Evolutionary conservation across 2,113 vertebrate genomes (phyloP).

Genomic region (Thomomys bottae): DNA sequence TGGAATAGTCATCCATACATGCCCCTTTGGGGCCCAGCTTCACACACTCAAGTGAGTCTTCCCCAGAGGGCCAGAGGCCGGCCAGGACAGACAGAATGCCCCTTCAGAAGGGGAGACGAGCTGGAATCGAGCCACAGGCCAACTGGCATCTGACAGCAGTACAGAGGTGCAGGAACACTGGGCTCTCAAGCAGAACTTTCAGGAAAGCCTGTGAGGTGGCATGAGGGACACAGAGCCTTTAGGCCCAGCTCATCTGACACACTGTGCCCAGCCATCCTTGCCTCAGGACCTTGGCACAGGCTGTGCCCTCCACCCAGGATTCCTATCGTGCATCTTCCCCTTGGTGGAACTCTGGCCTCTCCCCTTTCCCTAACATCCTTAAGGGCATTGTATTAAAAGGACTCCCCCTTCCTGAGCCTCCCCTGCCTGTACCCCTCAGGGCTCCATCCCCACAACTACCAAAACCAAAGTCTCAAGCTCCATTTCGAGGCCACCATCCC

Average conservation of each 20-base stretch:
- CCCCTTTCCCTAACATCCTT: background rate
- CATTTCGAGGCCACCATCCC: too few relatives aligned
- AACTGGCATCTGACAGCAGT: slow-evolving; percentile 28
- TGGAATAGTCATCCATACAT: rapidly evolving
- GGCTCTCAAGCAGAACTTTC: background rate
- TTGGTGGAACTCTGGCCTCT: rapidly evolving
- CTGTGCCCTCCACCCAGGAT: background rate
- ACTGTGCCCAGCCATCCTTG: background rate
- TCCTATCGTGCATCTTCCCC: rapidly evolving
- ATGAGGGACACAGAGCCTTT: background rate
- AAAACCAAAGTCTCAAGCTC: too few relatives aligned
- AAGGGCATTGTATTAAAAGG: background rate
- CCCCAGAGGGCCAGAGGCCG: slow-evolving; percentile 48
- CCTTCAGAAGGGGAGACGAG: too few relatives aligned
- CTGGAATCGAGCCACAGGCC: slow-evolving; percentile 64
- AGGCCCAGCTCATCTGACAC: background rate
- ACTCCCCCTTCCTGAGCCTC: background rate
- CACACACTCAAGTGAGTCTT: slow-evolving; percentile 36
- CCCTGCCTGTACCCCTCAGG: background rate
- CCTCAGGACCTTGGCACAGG: background rate
- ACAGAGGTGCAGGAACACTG: background rate
- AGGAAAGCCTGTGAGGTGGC: rapidly evolving
- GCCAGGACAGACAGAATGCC: slow-evolving; percentile 47
- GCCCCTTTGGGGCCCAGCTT: too few relatives aligned
- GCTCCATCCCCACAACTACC: too few relatives aligned